Evolutionary conservation across 1,140 invertebrate genomes (phyloP).

Genomic region (Pantala flavescens): DNA sequence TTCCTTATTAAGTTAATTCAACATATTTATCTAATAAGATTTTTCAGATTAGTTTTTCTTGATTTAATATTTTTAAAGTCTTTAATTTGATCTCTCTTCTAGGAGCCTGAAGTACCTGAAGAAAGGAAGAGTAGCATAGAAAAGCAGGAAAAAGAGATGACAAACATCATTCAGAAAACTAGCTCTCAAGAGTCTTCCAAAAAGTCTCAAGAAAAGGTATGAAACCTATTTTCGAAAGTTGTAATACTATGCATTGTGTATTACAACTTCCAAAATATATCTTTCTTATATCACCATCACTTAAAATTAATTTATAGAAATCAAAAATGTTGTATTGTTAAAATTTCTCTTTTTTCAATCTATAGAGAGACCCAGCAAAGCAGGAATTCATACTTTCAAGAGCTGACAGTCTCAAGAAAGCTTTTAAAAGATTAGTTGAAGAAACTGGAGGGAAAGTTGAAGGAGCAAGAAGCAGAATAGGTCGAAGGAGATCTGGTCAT

Average conservation of each 20-base stretch:
- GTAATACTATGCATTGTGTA: too few relatives aligned
- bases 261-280: too few relatives aligned
- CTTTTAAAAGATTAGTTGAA: conserved; percentile 70
- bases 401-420: conserved; percentile 76
- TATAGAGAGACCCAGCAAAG: conserved; percentile 26
- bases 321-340: background rate
- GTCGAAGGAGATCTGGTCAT: conserved; percentile 18
- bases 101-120: conserved; percentile 28
- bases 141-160: conserved; percentile 48
- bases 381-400: conserved; percentile 44
- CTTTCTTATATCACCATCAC: too few relatives aligned
- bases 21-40: too few relatives aligned
- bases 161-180: conserved; percentile 32
- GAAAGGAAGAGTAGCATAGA: conserved; percentile 47
- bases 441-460: conserved; percentile 59
- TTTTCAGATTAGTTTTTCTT: too few relatives aligned
- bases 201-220: conserved; percentile 30
- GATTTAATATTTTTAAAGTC: too few relatives aligned
- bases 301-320: background rate
- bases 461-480: conserved; percentile 33
- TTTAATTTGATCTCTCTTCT: background rate
- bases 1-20: too few relatives aligned
- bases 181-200: conserved; percentile 29
- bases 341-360: conserved; percentile 11
- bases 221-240: background rate